Conservation (phyloP, 1,140 invertebrate species). For the Pararge aegeria region DNA sequence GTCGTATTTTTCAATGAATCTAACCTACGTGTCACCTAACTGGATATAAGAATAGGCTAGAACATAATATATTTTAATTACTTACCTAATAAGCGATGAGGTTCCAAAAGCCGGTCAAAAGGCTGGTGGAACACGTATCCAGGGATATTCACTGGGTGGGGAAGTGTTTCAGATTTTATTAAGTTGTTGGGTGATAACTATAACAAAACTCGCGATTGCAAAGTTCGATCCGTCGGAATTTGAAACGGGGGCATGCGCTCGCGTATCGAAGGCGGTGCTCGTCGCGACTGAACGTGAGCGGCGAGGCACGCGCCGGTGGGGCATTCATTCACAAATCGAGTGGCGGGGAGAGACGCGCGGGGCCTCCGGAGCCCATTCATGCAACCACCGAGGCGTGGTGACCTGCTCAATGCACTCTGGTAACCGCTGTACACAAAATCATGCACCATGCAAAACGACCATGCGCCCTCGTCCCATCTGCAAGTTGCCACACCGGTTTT, state of each 20-base stretch:
- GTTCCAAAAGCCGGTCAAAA: constrained; percentile 9
- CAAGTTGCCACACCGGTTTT: constrained; percentile 29
- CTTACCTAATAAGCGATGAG: constrained; percentile 56
- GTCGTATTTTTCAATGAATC: constrained; percentile 60
- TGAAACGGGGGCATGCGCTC: constrained; percentile 47
- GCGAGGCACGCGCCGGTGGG: constrained; percentile 69
- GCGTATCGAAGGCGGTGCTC: constrained; percentile 56
- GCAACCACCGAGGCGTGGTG: constrained; percentile 51
- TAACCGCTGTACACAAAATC: constrained; percentile 19
- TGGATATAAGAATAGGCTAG: constrained; percentile 46
- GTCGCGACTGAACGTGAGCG: constrained; percentile 66
- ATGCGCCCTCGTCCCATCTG: constrained; percentile 16
- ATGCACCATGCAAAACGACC: constrained; percentile 28
- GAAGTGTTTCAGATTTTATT: neutral
- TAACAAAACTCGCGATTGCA: constrained; percentile 55
- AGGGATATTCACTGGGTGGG: neutral
- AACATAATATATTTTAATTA: constrained; percentile 53
- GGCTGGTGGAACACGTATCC: neutral
- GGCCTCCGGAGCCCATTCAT: constrained; percentile 58
- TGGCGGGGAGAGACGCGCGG: constrained; percentile 52
- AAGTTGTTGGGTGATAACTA: constrained; percentile 13
- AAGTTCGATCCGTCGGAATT: constrained; percentile 62
- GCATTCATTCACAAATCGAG: constrained; percentile 73
- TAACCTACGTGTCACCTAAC: constrained; percentile 64
- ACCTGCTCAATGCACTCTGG: constrained; percentile 34